A percentile compares a stretch with the other conserved stretches of the same genome.
phyloP scores from a whole-genome alignment of 1,140 invertebrate species.

The Anastrepha obliqua region DNA sequence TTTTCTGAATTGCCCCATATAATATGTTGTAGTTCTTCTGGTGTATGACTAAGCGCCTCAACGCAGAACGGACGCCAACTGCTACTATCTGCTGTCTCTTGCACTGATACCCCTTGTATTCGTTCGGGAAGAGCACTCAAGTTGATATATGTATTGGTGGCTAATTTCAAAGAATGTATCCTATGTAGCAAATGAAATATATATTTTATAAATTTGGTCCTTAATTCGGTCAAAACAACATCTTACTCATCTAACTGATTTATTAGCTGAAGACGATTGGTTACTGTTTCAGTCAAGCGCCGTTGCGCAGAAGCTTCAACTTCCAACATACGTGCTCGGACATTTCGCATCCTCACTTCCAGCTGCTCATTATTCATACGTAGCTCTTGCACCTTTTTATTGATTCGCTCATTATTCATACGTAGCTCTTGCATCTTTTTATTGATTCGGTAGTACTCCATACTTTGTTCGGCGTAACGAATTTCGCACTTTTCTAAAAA shows the following conservation, averaged over 20 bases:
- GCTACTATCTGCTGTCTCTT: background rate
- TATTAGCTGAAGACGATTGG: background rate
- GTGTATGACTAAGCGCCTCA: constrained; percentile 45
- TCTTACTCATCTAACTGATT: constrained; percentile 6
- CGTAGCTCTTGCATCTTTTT: background rate
- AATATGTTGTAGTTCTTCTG: background rate
- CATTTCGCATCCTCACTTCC: background rate
- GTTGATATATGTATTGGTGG: constrained; percentile 53
- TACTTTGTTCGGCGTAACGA: background rate
- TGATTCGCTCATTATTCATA: background rate
- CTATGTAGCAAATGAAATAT: background rate
- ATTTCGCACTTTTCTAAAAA: background rate
- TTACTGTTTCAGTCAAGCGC: background rate
- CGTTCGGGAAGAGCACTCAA: constrained; percentile 27
- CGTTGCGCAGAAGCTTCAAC: background rate
- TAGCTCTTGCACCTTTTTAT: background rate
- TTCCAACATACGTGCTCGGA: background rate
- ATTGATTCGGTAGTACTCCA: background rate
- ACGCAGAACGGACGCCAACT: constrained; percentile 53
- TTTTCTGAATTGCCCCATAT: constrained; percentile 36
- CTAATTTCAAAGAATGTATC: constrained; percentile 33
- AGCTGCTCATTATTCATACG: background rate
- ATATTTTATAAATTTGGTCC: background rate
- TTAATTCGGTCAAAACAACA: background rate
- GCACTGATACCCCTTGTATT: constrained; percentile 41